Percentiles rank a stretch among this genome's conserved stretches.
These are phyloP conservation scores for Rhinoderma darwinii DNA, from an alignment of 2,113 vertebrate genomes.

Conservation along the genomic window DNA sequence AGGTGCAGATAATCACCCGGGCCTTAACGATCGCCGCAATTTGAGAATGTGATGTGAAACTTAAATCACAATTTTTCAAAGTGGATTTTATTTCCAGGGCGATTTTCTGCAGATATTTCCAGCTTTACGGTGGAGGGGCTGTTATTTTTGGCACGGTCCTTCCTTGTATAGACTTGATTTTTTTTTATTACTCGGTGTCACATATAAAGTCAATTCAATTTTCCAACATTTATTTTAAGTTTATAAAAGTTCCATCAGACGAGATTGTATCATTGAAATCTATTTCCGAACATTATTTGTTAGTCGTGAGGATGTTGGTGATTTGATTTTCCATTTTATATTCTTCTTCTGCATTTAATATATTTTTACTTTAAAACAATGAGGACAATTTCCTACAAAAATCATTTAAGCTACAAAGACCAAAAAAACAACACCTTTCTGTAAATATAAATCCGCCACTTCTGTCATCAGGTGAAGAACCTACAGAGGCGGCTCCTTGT, in stretches of 20 bases:
- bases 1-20: constrained; percentile 39
- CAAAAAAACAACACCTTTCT: too few species aligned
- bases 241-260: not conserved
- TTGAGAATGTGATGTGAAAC: constrained; percentile 33
- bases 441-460: too few species aligned
- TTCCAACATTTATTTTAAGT: not conserved
- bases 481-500: too few species aligned
- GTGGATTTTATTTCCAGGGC: constrained; percentile 11
- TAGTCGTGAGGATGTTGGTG: not conserved
- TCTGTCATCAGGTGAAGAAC: too few species aligned
- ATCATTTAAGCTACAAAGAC: not conserved
- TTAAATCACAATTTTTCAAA: constrained; percentile 33
- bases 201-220: not conserved
- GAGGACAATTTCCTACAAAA: not conserved
- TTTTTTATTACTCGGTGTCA: not conserved
- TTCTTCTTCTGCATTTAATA: not conserved
- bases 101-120: not conserved
- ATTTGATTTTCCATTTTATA: not conserved
- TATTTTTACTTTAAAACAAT: not conserved
- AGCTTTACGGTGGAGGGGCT: not conserved
- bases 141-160: constrained; percentile 9
- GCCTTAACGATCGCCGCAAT: constrained; percentile 11
- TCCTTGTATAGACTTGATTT: not conserved
- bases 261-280: not conserved
- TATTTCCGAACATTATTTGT: not conserved